Evolutionary conservation across 2,797 vertebrate genomes (phyloP), one percentile per base, ranked within the genome.

Genomic region (Myotis myotis): DNA sequence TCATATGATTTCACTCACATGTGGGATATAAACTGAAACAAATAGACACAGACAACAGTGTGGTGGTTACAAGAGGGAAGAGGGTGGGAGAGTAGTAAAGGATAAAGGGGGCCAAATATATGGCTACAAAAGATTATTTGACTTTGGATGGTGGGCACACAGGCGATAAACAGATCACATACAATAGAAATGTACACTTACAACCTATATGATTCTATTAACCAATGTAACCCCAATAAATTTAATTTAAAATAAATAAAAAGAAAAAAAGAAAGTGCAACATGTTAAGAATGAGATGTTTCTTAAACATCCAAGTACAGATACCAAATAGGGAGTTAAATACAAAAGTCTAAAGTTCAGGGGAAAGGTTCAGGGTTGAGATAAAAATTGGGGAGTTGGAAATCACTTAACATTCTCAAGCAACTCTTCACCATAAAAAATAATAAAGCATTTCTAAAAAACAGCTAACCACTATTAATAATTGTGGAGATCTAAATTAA

Each of bases 331-430:
- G 68, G 53, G 13, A 55, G 9, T 55, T 53, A 91, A 55, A 53
- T 23, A 87, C 7, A 22, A 6, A 70, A 62, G 44, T 83, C 44
- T 72, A n/a, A 88, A 78, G 23, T 88, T 83, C 44, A 64, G 22
- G 30, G 33, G 47, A 64, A 60, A 87, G 19, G 44, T 78, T 16
- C 44, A 78, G 71, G 71, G 28, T 83, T 87, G 16, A 53, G 41
- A 68, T 30, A 78, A 84, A 92, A 88, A 92, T 47, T 38, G 13
- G 13, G 22, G 23, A 88, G 20, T 4, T 83, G 44, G 51, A 70
- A 95, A 92, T 15, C 62, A 62, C 7, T 79, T 80, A 79, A 38
- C 12, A 80, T 66, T 92, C 49, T 84, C n/a, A 85, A 85, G 64
- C 47, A 85, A 47, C 10, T 90, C 57, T 80, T n/a, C 38, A 66